Base-by-base conservation (phyloP, 2,113 vertebrate genomes). In the Danio rerio region DNA sequence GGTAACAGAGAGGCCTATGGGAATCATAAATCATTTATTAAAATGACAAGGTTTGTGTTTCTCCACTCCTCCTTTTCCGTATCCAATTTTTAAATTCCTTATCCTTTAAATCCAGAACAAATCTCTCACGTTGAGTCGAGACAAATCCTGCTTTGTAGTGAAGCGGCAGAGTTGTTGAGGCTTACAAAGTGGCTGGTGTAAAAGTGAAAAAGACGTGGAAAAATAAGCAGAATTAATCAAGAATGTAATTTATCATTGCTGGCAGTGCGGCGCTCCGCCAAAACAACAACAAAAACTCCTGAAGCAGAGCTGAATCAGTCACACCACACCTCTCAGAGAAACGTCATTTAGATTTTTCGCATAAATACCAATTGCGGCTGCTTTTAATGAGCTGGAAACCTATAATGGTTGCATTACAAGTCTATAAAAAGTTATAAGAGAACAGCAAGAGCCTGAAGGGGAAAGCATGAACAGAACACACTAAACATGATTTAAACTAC, bases 11-110 rank as follows among this genome's bases (percentile, higher is more conserved):
- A 31, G 18, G 83, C 88, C 87, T 87, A 58, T 79, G 50, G 79
- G 86, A 83, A 88, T 88, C 83, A 83, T 82, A 88, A 61, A 82
- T 84, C 78, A 84, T 74, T 90, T 90, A 88, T 87, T 80, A 86
- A 81, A 85, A 74, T 83, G 81, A 86, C 74, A 47, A 9, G 70
- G 78, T 71, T 56, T 52, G 88, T 84, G 84, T 85, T 75, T 65
- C 86, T 89, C 84, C 80, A 61, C 88, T 18, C 62, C 12, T 49
- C 53, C 58, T 43, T 50, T 49, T 58, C 53, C 81, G 63, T 53
- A 50, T 72, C 47, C 45, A 13, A 42, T 87, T 87, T 90, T 58
- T 86, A 83, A 83, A 88, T 80, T 65, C 77, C 45, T 74, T 65
- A 82, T 85, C 75, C 75, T 85, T 78, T 82, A 71, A 85, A 81